phyloP scores from a whole-genome alignment of 1,140 invertebrate genomes.

The Drosophila repletoides region DNA sequence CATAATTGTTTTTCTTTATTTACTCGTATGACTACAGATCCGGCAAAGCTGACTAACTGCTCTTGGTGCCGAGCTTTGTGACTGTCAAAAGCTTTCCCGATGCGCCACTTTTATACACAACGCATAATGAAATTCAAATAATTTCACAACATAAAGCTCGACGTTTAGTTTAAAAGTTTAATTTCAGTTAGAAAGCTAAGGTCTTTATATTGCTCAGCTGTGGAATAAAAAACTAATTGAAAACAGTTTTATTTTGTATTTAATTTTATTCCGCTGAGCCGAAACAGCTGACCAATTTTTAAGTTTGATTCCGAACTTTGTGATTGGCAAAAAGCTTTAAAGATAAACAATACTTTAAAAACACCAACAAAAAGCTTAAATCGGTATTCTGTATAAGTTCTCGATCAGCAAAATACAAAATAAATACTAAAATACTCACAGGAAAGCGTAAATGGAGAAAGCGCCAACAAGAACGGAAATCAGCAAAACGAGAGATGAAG shows the following conservation, averaged over 20 bases:
- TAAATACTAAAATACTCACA: no score
- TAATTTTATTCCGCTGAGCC: background rate
- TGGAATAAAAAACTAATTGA: background rate
- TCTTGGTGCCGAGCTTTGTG: background rate
- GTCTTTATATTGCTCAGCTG: background rate
- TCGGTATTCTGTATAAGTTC: no score
- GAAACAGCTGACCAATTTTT: background rate
- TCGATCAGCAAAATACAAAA: no score
- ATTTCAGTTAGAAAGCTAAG: background rate
- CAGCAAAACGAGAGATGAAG: no score
- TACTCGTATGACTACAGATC: background rate
- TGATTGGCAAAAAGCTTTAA: background rate
- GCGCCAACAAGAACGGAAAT: no score
- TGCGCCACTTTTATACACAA: background rate
- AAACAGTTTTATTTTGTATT: no score
- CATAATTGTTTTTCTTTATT: background rate
- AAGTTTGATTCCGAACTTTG: background rate
- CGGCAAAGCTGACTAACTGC: background rate
- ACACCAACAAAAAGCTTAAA: no score
- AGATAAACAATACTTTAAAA: background rate
- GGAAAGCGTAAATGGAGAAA: no score
- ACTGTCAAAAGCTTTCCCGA: slow-evolving; percentile 2
- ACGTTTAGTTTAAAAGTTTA: background rate
- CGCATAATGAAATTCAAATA: background rate
- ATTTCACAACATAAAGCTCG: slow-evolving; percentile 8